Evolutionary conservation across 2,888 invertebrate species (phyloP).

Genomic region (Aplocera efformata): DNA sequence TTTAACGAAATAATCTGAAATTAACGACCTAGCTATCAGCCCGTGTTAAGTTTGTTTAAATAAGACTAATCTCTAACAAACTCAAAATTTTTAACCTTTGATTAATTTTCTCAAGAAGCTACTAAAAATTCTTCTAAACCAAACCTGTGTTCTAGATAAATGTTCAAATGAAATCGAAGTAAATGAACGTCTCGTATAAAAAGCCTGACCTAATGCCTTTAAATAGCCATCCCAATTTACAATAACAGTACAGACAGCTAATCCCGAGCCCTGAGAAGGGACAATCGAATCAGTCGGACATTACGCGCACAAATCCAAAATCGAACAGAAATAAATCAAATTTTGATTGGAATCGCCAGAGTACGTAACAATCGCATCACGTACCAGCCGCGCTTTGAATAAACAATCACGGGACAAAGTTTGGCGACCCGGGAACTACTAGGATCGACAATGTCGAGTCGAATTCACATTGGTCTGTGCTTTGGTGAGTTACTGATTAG

Average conservation of each 20-base stretch:
- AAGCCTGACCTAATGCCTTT: background rate
- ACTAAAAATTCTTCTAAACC: too few species aligned
- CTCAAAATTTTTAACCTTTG: too few species aligned
- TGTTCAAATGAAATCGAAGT: too few species aligned
- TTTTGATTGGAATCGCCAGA: constrained; percentile 55
- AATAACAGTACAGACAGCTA: constrained; percentile 16
- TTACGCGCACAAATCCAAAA: constrained; percentile 38
- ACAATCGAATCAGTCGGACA: constrained; percentile 39
- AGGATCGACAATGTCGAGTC: constrained; percentile 10
- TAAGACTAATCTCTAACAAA: too few species aligned
- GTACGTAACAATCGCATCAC: constrained; percentile 61
- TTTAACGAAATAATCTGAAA: too few species aligned
- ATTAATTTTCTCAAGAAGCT: too few species aligned
- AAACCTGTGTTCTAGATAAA: too few species aligned
- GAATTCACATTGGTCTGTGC: constrained; percentile 8
- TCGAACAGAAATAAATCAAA: constrained; percentile 59
- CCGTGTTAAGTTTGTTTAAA: too few species aligned
- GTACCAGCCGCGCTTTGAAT: constrained; percentile 55
- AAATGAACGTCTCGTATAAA: too few species aligned
- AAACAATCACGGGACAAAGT: constrained; percentile 52
- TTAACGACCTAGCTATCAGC: too few species aligned
- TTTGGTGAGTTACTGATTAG: too few species aligned
- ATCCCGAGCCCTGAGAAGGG: constrained; percentile 24
- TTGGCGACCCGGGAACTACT: constrained; percentile 35
- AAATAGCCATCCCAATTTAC: constrained; percentile 9